Conservation (phyloP, 2,113 vertebrate genomes). For the Macaca mulatta region DNA sequence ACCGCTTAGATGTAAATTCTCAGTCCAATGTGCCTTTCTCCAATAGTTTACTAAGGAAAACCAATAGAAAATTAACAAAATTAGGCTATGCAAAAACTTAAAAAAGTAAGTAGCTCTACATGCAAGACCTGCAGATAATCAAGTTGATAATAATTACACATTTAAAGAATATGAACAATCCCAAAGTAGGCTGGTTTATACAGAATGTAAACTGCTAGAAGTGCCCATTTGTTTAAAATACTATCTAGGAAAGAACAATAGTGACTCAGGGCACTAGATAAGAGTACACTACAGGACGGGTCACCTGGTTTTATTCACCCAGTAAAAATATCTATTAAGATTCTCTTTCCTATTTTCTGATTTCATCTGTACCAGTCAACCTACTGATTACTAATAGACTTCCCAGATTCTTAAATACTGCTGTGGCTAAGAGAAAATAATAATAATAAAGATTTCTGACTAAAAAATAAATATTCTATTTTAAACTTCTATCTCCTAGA, state of each 20-base stretch:
- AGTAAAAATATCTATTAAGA: constrained; percentile 8
- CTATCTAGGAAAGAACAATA: background rate
- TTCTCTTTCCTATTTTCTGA: background rate
- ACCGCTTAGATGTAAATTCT: background rate
- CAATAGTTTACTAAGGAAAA: background rate
- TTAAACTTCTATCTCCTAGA: background rate
- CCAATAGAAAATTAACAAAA: background rate
- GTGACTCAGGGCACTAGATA: background rate
- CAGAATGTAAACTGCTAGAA: background rate
- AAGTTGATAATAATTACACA: background rate
- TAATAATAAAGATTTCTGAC: constrained; percentile 6
- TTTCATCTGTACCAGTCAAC: background rate
- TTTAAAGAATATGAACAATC: background rate
- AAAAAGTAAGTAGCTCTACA: background rate
- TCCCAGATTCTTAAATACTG: background rate
- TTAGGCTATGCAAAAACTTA: background rate
- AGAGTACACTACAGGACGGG: background rate
- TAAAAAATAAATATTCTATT: constrained; percentile 25
- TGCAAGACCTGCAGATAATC: background rate
- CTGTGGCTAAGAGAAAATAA: background rate
- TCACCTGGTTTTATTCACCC: background rate
- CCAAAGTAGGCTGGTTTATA: background rate
- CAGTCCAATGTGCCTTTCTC: background rate
- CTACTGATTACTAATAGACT: background rate
- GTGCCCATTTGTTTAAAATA: background rate